Conservation (phyloP, 2,113 vertebrate species). For the Leucoraja erinaceus region DNA sequence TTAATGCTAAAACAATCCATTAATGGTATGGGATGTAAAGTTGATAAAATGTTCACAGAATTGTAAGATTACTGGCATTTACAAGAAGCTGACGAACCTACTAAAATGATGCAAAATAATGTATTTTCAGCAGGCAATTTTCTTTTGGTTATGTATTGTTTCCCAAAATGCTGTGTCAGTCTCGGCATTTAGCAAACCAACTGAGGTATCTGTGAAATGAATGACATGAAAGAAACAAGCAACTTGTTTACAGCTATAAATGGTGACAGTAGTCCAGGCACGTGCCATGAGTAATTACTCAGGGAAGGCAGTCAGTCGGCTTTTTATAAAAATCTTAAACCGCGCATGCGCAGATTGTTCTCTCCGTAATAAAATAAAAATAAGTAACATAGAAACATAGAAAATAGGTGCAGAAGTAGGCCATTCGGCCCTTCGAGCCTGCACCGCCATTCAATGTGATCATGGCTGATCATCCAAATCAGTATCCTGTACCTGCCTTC, state of each 20-base stretch:
- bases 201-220: slow-evolving; percentile 43
- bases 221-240: slow-evolving; percentile 47
- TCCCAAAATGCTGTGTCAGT: slow-evolving; percentile 39
- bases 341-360: too few species aligned
- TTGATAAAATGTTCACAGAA: neutral
- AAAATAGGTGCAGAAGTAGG: too few species aligned
- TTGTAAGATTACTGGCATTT: slow-evolving; percentile 15
- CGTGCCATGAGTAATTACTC: too few species aligned
- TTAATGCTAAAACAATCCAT: neutral
- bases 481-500: too few species aligned
- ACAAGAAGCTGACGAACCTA: neutral
- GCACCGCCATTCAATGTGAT: too few species aligned
- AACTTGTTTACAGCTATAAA: slow-evolving; percentile 44
- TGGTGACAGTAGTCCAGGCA: slow-evolving; percentile 38
- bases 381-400: too few species aligned
- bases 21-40: neutral
- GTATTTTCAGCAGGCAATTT: slow-evolving; percentile 42
- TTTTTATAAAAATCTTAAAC: too few species aligned
- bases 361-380: too few species aligned
- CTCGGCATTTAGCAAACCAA: neutral
- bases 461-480: too few species aligned
- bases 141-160: slow-evolving; percentile 42
- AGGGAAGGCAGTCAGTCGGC: too few species aligned
- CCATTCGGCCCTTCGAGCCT: too few species aligned
- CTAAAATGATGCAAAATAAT: neutral